Conservation (phyloP, 2,113 vertebrate genomes). For the Channa maculata region DNA sequence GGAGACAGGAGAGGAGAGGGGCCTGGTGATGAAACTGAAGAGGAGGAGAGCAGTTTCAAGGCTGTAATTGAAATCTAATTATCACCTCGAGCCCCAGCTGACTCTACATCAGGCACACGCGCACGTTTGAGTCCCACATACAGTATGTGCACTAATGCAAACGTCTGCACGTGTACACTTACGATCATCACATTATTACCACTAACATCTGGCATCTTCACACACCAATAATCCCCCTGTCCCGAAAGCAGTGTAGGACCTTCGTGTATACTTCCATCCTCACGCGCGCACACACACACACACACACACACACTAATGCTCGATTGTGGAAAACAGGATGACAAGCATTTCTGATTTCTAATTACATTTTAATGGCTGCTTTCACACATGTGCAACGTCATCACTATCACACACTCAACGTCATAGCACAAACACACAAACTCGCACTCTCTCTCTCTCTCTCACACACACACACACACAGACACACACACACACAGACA, state of each 20-base stretch:
- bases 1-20: conserved; percentile 8
- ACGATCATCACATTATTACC: conserved; percentile 67
- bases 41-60: conserved; percentile 65
- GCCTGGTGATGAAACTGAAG: conserved; percentile 46
- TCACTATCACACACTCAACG: conserved; percentile 71
- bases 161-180: conserved; percentile 58
- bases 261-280: conserved; percentile 48
- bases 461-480: conserved; percentile 33
- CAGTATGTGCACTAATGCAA: conserved; percentile 35
- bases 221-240: conserved; percentile 76
- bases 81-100: conserved; percentile 80
- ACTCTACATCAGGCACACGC: conserved; percentile 45
- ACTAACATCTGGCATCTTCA: conserved; percentile 79
- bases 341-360: conserved; percentile 47
- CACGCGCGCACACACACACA: conserved; percentile 2
- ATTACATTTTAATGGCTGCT: conserved; percentile 41
- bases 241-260: conserved; percentile 68
- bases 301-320: conserved; percentile 9
- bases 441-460: conserved; percentile 23
- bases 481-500: conserved; percentile 10
- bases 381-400: conserved; percentile 75
- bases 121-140: conserved; percentile 27
- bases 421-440: conserved; percentile 52
- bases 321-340: conserved; percentile 28
- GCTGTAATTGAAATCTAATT: conserved; percentile 85